Evolutionary conservation across 1,140 invertebrate species (phyloP).

Genomic region (Bombyx mandarina): DNA sequence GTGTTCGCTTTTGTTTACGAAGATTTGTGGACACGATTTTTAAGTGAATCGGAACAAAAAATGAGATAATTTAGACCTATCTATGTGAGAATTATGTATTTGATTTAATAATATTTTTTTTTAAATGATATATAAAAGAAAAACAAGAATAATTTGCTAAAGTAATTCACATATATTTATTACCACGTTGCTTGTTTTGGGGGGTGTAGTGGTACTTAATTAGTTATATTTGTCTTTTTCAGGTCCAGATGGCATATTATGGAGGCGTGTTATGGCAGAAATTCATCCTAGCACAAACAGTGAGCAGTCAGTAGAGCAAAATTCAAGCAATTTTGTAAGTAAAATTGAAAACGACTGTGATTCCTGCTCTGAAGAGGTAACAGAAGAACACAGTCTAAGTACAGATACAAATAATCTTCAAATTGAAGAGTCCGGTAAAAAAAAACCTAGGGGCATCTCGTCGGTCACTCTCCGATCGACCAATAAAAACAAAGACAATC

Average conservation of each 20-base stretch:
- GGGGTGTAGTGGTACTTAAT: slow-evolving; percentile 11
- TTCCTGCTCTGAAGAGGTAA: slow-evolving; percentile 11
- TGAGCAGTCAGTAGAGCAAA: slow-evolving; percentile 18
- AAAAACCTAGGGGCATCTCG: slow-evolving; percentile 7
- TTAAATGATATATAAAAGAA: not conserved
- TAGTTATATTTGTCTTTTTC: slow-evolving; percentile 31
- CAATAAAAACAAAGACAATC: slow-evolving; percentile 24
- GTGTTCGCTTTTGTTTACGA: slow-evolving; percentile 60
- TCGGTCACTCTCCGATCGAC: slow-evolving; percentile 21
- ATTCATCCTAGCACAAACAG: slow-evolving; percentile 24
- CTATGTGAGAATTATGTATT: slow-evolving; percentile 2
- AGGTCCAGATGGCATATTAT: slow-evolving; percentile 37
- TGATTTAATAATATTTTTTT: slow-evolving; percentile 2
- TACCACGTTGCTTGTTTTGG: not conserved
- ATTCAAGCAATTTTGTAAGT: slow-evolving; percentile 7
- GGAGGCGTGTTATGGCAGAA: slow-evolving; percentile 28
- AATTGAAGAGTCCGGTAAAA: slow-evolving; percentile 6
- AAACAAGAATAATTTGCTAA: not conserved
- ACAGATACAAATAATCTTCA: slow-evolving; percentile 8
- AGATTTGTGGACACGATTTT: slow-evolving; percentile 34
- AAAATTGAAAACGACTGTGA: slow-evolving; percentile 20
- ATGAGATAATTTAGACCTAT: slow-evolving; percentile 7
- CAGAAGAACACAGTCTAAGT: slow-evolving; percentile 3
- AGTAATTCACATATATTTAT: not conserved
- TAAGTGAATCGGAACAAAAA: slow-evolving; percentile 28